These are phyloP conservation scores for Heterohyrax brucei DNA, from an alignment of 2,797 vertebrate genomes.

Conservation along the genomic window DNA sequence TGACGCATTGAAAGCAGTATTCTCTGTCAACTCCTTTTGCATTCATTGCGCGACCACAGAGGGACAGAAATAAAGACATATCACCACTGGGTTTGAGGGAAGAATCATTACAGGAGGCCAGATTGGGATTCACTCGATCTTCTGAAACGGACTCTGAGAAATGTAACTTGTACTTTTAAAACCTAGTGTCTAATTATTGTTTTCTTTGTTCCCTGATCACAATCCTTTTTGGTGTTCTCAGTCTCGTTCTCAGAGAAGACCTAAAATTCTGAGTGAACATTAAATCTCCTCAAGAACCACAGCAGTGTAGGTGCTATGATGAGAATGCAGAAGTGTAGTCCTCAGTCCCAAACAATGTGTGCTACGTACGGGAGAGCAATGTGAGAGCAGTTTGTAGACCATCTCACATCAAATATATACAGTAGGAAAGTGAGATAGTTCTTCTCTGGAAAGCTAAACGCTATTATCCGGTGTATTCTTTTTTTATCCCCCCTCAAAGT, in stretches of 20 bases:
- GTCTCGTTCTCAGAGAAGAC: slow-evolving; percentile 8
- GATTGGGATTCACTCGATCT: slow-evolving; percentile 36
- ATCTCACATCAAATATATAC: slow-evolving; percentile 66
- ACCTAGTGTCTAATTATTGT: neutral
- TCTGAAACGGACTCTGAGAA: slow-evolving; percentile 46
- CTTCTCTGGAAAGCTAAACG: slow-evolving; percentile 35
- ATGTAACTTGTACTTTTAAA: neutral
- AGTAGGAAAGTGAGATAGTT: slow-evolving; percentile 67
- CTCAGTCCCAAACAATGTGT: neutral
- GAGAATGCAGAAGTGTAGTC: fast-evolving
- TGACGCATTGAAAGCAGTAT: neutral
- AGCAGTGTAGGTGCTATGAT: neutral
- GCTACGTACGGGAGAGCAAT: slow-evolving; percentile 7
- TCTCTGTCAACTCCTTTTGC: neutral
- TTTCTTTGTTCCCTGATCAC: neutral
- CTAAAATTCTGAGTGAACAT: neutral
- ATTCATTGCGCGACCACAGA: slow-evolving; percentile 16
- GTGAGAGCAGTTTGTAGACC: neutral
- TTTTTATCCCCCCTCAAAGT: slow-evolving; percentile 33
- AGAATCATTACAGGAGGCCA: slow-evolving; percentile 1
- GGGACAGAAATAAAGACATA: neutral
- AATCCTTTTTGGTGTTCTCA: neutral
- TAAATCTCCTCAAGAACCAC: neutral
- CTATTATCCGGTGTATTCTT: slow-evolving; percentile 68
- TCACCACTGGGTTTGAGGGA: neutral